Conservation (phyloP, 2,888 invertebrate genomes). For the Drosophila borborema region DNA sequence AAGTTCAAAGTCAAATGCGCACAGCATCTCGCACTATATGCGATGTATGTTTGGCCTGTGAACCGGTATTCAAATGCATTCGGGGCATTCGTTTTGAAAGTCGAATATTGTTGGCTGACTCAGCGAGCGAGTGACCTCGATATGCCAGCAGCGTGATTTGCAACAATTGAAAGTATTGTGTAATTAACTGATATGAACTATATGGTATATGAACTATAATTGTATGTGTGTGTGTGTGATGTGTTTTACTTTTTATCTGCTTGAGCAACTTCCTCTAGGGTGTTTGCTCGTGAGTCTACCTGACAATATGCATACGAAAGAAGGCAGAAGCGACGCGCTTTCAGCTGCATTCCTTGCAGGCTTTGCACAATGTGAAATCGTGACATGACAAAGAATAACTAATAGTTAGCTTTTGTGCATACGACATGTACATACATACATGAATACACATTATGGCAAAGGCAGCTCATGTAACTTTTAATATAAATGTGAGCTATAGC, state of each 20-base stretch:
- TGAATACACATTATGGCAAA: neutral
- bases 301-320: conserved; percentile 48
- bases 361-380: conserved; percentile 40
- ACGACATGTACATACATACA: conserved; percentile 3
- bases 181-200: conserved; percentile 26
- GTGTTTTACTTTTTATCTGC: neutral
- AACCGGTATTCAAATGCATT: conserved; percentile 45
- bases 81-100: conserved; percentile 50
- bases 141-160: conserved; percentile 43
- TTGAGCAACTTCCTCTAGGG: conserved; percentile 12
- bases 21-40: conserved; percentile 6
- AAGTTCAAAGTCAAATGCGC: conserved; percentile 71
- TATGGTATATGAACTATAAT: neutral
- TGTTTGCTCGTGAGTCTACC: conserved; percentile 14
- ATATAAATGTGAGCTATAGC: neutral
- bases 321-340: conserved; percentile 32
- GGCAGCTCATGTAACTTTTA: neutral
- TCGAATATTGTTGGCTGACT: conserved; percentile 48
- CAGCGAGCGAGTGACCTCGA: conserved; percentile 62
- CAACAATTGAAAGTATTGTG: conserved; percentile 50
- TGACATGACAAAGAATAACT: conserved; percentile 47
- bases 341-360: conserved; percentile 10
- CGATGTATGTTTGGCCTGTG: neutral
- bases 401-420: conserved; percentile 5
- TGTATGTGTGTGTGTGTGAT: neutral